Conservation (phyloP, 2,113 vertebrate species). For the Pachyramphus minor region DNA sequence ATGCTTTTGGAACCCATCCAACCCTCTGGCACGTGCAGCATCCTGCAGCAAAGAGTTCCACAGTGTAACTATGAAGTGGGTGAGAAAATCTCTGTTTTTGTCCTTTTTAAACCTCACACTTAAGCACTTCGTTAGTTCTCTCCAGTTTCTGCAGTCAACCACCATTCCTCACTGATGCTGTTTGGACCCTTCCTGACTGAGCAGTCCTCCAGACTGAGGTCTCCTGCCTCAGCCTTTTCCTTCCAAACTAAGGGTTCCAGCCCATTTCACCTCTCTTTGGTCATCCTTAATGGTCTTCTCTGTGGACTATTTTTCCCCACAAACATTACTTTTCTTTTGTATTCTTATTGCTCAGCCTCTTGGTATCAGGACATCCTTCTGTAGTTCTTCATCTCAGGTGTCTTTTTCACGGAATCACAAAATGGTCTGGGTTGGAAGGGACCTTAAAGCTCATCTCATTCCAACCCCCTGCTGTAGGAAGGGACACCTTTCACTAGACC, state of each 20-base stretch:
- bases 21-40: neutral
- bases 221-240: neutral
- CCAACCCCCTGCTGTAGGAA: neutral
- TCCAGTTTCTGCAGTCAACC: neutral
- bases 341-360: neutral
- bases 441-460: neutral
- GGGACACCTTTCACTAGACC: neutral
- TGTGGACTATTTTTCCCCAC: neutral
- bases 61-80: neutral
- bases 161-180: accelerated
- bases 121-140: neutral
- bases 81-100: neutral
- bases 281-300: neutral
- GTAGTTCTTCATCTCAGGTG: neutral
- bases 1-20: neutral
- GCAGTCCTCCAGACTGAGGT: neutral
- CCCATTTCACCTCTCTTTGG: neutral
- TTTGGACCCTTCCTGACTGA: neutral
- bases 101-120: neutral
- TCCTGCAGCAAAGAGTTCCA: neutral
- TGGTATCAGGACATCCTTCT: neutral
- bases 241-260: neutral
- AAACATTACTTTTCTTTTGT: neutral
- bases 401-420: neutral
- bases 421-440: neutral